Conservation (phyloP, 2,797 vertebrate species). For the Erpetoichthys calabaricus region DNA sequence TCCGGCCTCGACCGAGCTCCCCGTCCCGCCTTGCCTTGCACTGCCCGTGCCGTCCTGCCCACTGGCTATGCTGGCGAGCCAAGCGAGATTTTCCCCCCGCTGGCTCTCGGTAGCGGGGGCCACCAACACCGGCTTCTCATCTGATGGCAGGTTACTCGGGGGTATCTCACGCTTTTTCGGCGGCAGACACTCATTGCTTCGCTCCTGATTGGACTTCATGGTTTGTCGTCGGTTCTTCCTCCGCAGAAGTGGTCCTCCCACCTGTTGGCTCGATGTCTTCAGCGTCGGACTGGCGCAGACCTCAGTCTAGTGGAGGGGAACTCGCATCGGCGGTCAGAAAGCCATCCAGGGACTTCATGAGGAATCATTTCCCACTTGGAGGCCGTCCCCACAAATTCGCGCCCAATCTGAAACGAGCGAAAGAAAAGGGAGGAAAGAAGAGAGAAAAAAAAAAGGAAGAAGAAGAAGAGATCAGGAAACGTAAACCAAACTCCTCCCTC, state of each 20-base stretch:
- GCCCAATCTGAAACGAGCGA: constrained; percentile 51
- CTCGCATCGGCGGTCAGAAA: constrained; percentile 75
- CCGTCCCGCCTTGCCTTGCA: constrained; percentile 35
- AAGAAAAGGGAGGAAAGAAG: constrained; percentile 17
- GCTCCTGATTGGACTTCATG: constrained; percentile 97
- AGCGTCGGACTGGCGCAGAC: constrained; percentile 62
- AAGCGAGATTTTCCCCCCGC: constrained; percentile 72
- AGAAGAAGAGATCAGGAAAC: not conserved
- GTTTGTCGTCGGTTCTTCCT: constrained; percentile 18
- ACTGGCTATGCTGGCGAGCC: constrained; percentile 66
- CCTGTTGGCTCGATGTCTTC: constrained; percentile 49
- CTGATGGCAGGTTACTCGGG: constrained; percentile 68
- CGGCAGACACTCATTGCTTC: constrained; percentile 96
- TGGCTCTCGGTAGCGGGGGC: constrained; percentile 69
- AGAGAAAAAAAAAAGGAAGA: constrained; percentile 3
- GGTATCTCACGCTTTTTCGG: constrained; percentile 94
- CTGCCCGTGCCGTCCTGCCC: constrained; percentile 45
- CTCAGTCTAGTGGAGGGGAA: constrained; percentile 63
- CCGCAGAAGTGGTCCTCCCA: constrained; percentile 33
- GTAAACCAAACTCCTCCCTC: too few species aligned
- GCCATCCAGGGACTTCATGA: constrained; percentile 83
- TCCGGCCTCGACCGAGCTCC: constrained; percentile 46
- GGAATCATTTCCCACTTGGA: constrained; percentile 94
- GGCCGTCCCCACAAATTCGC: constrained; percentile 55
- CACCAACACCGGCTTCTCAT: constrained; percentile 52